Percentiles rank a stretch among this genome's conserved stretches.
phyloP scores from a whole-genome alignment of 2,113 vertebrate species.

The Craseonycteris thonglongyai region DNA sequence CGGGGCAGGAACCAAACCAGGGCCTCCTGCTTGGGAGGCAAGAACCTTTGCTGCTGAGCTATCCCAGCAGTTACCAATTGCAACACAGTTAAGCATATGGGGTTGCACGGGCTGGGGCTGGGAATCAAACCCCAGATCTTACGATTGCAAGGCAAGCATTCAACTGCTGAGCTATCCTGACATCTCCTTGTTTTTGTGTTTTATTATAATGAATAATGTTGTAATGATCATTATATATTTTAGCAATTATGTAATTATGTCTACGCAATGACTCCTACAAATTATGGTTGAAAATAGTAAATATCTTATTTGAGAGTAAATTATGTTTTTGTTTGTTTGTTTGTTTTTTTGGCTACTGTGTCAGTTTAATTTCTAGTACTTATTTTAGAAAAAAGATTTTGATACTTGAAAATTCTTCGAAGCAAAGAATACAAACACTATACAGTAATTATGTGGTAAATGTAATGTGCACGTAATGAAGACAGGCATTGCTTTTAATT shows the following conservation, averaged over 20 bases:
- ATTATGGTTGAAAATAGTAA: constrained; percentile 39
- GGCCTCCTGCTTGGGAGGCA: too few species aligned
- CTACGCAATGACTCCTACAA: neutral
- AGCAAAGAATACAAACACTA: constrained; percentile 38
- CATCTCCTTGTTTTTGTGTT: too few species aligned
- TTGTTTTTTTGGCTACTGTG: neutral
- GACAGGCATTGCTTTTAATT: constrained; percentile 66
- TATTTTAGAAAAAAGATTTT: constrained; percentile 33
- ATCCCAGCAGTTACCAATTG: too few species aligned
- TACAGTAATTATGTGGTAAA: constrained; percentile 59
- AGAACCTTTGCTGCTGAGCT: too few species aligned
- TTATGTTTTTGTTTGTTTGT: neutral
- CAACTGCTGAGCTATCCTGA: too few species aligned
- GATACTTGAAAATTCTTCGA: constrained; percentile 17
- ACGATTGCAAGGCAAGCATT: too few species aligned
- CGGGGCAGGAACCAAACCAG: too few species aligned
- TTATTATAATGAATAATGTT: constrained; percentile 35
- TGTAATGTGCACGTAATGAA: constrained; percentile 61
- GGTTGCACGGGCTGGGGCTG: too few species aligned
- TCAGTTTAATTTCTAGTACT: constrained; percentile 6
- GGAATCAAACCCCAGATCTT: too few species aligned
- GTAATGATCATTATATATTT: neutral
- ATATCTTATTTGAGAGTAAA: constrained; percentile 9
- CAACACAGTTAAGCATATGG: too few species aligned
- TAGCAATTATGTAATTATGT: neutral